Evolutionary conservation across 2,888 invertebrate genomes (phyloP).

Genomic region (Blomia tropicalis): DNA sequence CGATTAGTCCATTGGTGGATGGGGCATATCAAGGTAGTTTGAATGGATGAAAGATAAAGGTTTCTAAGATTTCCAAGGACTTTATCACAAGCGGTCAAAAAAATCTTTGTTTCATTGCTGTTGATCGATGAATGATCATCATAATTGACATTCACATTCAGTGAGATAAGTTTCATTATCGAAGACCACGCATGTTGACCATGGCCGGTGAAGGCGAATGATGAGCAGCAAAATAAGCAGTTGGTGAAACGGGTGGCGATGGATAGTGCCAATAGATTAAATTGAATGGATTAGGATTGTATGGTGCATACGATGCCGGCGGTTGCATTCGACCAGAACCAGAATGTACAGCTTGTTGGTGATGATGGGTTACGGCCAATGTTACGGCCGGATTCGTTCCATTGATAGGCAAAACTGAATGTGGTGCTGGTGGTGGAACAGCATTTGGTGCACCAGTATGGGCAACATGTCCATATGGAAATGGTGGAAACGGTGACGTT

Average conservation of each 20-base stretch:
- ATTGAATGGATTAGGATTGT: conserved; percentile 19
- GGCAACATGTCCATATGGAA: conserved; percentile 29
- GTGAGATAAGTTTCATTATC: too few species aligned
- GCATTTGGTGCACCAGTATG: background rate
- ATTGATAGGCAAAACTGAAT: conserved; percentile 6
- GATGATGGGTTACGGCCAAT: conserved; percentile 30
- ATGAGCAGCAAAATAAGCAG: conserved; percentile 53
- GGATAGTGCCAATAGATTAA: conserved; percentile 81
- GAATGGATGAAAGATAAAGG: too few species aligned
- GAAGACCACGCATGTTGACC: conserved; percentile 34
- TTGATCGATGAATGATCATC: too few species aligned
- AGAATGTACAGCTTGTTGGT: background rate
- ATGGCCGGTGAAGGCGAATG: conserved; percentile 34
- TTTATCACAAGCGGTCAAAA: too few species aligned
- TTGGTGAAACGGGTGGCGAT: conserved; percentile 81
- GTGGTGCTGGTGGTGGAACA: background rate
- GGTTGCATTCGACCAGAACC: background rate
- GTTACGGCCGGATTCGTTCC: conserved; percentile 32
- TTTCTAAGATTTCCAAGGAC: too few species aligned
- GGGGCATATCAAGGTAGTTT: too few species aligned
- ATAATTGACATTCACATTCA: too few species aligned
- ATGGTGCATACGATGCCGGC: background rate
- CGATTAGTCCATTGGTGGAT: too few species aligned
- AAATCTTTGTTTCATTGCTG: too few species aligned
- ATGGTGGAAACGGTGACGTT: conserved; percentile 33